Percentiles rank a stretch among this genome's conserved stretches.
Evolutionary conservation across 2,888 invertebrate genomes (phyloP).

Genomic region (Troglohyphantes excavatus): DNA sequence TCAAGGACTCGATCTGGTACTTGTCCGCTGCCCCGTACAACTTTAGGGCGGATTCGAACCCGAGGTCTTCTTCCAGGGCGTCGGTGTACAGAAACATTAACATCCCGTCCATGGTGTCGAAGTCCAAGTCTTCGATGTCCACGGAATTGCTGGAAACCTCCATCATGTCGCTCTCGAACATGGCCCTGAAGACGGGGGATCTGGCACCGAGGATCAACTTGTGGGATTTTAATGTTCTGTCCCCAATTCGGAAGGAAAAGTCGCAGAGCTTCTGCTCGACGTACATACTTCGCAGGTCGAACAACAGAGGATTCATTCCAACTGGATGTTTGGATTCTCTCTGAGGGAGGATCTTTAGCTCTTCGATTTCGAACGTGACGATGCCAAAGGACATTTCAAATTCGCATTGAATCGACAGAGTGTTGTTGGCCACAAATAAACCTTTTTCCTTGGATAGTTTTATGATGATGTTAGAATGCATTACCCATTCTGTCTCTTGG

Average conservation of each 20-base stretch:
- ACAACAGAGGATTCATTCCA: not conserved
- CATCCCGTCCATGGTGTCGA: not conserved
- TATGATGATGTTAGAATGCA: not conserved
- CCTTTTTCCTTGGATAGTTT: not conserved
- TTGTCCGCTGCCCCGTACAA: constrained; percentile 33
- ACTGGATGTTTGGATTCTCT: not conserved
- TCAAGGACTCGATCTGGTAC: constrained; percentile 7
- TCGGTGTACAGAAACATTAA: constrained; percentile 24
- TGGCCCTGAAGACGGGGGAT: constrained; percentile 12
- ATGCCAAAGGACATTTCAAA: not conserved
- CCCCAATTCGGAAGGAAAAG: not conserved
- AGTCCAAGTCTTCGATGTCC: constrained; percentile 14
- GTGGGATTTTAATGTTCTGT: not conserved
- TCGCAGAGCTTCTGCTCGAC: not conserved
- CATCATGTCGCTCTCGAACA: constrained; percentile 8
- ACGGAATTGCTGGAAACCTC: not conserved
- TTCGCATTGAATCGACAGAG: not conserved
- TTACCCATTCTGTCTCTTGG: not conserved
- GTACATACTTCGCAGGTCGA: not conserved
- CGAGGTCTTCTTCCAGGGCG: not conserved
- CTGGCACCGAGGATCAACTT: not conserved
- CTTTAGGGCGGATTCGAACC: not conserved
- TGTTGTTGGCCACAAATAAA: not conserved
- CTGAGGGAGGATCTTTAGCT: not conserved
- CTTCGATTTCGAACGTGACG: not conserved